These are phyloP conservation scores for Bombus superbus DNA, from an alignment of 1,140 invertebrate genomes.

Conservation along the genomic window DNA sequence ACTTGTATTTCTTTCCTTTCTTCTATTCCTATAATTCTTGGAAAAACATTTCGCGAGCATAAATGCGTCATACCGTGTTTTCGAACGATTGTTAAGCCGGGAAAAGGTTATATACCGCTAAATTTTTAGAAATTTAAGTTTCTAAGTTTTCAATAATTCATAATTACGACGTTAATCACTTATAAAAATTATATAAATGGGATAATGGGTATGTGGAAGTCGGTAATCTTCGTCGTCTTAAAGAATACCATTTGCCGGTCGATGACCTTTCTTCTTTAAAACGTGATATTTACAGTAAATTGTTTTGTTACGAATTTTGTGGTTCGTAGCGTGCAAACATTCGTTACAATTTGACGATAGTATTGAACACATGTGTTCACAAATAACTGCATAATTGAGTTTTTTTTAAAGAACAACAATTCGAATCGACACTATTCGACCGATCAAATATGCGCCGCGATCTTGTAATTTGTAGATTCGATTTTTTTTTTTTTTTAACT, in stretches of 20 bases:
- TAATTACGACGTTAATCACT: too few species aligned
- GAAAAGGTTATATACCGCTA: too few species aligned
- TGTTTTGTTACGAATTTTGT: background rate
- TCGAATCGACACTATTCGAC: background rate
- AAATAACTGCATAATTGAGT: background rate
- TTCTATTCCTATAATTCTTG: background rate
- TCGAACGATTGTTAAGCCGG: background rate
- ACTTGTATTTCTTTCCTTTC: background rate
- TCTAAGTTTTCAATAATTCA: too few species aligned
- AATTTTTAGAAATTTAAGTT: too few species aligned
- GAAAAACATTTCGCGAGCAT: background rate
- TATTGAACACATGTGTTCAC: background rate
- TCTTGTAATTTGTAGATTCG: background rate
- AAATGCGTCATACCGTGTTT: background rate
- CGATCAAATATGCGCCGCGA: background rate
- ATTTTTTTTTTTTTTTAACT: too few species aligned
- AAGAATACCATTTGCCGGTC: background rate
- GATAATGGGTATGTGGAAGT: background rate
- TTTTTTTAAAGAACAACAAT: background rate
- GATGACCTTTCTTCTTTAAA: too few species aligned
- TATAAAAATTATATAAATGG: too few species aligned
- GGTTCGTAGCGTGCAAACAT: too few species aligned
- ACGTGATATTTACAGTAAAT: too few species aligned
- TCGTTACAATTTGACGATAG: too few species aligned
- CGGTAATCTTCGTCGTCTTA: background rate